phyloP scores from a whole-genome alignment of 2,888 invertebrate genomes.

The Steinernema scapterisci region DNA sequence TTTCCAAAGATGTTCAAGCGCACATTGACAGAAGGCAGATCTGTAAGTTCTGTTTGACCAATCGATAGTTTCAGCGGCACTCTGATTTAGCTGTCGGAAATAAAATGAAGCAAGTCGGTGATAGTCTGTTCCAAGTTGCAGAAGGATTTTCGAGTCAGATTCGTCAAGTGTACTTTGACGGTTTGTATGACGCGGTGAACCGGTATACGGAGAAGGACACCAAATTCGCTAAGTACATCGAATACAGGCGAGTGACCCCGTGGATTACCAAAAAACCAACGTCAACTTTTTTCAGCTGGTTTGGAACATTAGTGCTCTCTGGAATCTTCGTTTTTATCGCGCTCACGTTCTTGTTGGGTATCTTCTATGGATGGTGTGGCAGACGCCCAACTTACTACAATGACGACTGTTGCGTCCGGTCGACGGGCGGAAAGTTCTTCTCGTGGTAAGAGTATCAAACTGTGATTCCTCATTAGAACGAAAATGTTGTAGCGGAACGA shows the following conservation, averaged over 20 bases:
- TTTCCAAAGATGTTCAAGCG: slow-evolving; percentile 46
- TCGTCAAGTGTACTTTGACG: slow-evolving; percentile 58
- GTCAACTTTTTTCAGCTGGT: slow-evolving; percentile 68
- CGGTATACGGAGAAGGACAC: slow-evolving; percentile 51
- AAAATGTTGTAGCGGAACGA: slow-evolving; percentile 56
- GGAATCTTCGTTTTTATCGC: slow-evolving; percentile 68
- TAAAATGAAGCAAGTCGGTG: slow-evolving; percentile 52
- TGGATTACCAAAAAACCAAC: neutral
- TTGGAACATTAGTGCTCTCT: slow-evolving; percentile 68
- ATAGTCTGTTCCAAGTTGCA: slow-evolving; percentile 58
- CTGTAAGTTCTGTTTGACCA: neutral
- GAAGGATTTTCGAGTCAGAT: slow-evolving; percentile 58
- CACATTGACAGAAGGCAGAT: neutral
- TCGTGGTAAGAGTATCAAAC: slow-evolving; percentile 69
- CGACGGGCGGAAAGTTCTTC: slow-evolving; percentile 69
- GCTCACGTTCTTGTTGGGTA: slow-evolving; percentile 69
- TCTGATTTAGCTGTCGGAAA: slow-evolving; percentile 50
- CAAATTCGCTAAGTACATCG: slow-evolving; percentile 46
- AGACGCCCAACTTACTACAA: slow-evolving; percentile 68
- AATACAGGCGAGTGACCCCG: slow-evolving; percentile 50
- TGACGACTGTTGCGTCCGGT: slow-evolving; percentile 69
- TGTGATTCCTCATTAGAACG: too few species aligned
- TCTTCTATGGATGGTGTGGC: slow-evolving; percentile 70
- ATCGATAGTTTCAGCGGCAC: neutral
- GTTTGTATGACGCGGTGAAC: slow-evolving; percentile 54